Evolutionary conservation across 2,113 vertebrate species (phyloP).

Genomic region (Phyllopteryx taeniolatus): DNA sequence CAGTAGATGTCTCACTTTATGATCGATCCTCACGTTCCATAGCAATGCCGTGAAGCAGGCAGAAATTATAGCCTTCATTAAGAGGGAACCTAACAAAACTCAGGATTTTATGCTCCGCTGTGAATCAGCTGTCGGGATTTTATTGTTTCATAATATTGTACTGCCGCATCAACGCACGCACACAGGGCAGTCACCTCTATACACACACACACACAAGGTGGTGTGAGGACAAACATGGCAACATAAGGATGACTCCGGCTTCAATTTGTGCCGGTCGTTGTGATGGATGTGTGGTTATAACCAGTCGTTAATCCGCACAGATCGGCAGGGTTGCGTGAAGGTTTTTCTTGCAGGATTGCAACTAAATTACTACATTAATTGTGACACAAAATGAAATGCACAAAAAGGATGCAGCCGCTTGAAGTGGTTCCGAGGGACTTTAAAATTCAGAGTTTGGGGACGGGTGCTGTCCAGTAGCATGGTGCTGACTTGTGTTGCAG

Average conservation of each 20-base stretch:
- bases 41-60: conserved; percentile 30
- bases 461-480: conserved; percentile 44
- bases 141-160: conserved; percentile 65
- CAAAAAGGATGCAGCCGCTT: neutral
- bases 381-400: conserved; percentile 23
- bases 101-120: conserved; percentile 58
- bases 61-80: conserved; percentile 69
- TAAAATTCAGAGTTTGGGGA: neutral
- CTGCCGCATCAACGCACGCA: conserved; percentile 29
- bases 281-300: conserved; percentile 66
- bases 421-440: neutral
- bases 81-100: conserved; percentile 63
- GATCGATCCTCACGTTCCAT: conserved; percentile 42
- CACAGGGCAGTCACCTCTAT: conserved; percentile 8
- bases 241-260: conserved; percentile 35
- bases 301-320: conserved; percentile 58
- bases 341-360: conserved; percentile 36
- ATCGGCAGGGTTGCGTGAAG: conserved; percentile 33
- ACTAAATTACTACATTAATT: conserved; percentile 38
- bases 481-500: conserved; percentile 56
- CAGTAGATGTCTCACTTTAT: conserved; percentile 51
- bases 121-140: conserved; percentile 67
- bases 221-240: conserved; percentile 7
- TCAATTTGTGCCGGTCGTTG: conserved; percentile 59
- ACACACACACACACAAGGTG: neutral